Evolutionary conservation across 2,888 invertebrate genomes (phyloP).

Genomic region (Exephanes ischioxanthus): DNA sequence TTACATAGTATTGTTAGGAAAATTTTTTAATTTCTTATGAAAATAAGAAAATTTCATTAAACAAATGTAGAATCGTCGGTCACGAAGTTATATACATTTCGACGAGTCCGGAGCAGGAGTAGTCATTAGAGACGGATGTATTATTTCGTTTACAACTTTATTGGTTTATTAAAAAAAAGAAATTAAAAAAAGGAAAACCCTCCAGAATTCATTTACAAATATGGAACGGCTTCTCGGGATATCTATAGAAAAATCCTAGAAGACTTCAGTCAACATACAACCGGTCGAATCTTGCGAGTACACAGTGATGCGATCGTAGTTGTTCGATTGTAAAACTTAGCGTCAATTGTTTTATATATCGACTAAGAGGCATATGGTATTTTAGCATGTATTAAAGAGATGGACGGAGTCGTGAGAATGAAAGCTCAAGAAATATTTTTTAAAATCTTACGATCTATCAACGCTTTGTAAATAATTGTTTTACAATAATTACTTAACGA

Average conservation of each 20-base stretch:
- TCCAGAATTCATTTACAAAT: constrained; percentile 27
- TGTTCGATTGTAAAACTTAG: constrained; percentile 15
- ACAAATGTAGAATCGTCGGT: background rate
- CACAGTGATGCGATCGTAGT: background rate
- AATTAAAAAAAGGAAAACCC: background rate
- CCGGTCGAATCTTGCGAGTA: background rate
- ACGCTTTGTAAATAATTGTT: constrained; percentile 56
- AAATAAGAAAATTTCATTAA: background rate
- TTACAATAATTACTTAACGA: constrained; percentile 55
- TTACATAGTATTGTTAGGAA: background rate
- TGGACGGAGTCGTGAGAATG: constrained; percentile 61
- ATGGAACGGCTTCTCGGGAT: background rate
- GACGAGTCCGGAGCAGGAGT: background rate
- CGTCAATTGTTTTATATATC: constrained; percentile 15
- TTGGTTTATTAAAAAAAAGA: constrained; percentile 37
- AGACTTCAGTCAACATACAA: constrained; percentile 12
- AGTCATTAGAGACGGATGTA: background rate
- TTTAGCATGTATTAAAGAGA: constrained; percentile 50
- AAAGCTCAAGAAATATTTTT: constrained; percentile 29
- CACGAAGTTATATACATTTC: background rate
- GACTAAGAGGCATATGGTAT: constrained; percentile 19
- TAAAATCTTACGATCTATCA: constrained; percentile 35
- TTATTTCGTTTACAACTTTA: constrained; percentile 3
- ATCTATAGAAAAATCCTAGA: background rate
- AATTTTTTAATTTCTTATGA: background rate